Evolutionary conservation across 1,140 invertebrate species (phyloP).

Genomic region (Phenacoccus solenopsis): DNA sequence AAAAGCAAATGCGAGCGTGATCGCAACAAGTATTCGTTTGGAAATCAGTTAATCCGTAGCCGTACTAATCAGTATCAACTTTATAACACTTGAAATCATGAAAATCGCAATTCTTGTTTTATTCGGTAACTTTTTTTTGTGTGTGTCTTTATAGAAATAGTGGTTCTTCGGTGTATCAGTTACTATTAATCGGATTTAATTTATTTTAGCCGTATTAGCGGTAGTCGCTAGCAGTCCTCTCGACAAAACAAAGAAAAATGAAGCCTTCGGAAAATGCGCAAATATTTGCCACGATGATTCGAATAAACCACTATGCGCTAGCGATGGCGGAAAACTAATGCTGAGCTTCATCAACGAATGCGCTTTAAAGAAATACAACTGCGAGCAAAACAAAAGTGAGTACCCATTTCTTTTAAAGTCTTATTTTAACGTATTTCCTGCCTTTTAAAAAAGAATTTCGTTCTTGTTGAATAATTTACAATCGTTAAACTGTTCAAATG

Average conservation of each 20-base stretch:
- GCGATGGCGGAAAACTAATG: constrained; percentile 24
- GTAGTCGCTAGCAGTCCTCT: not conserved
- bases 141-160: not conserved
- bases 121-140: not conserved
- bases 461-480: no score
- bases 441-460: no score
- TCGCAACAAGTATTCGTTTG: not conserved
- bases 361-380: constrained; percentile 27
- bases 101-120: not conserved
- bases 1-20: not conserved
- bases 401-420: constrained; percentile 5
- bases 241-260: not conserved
- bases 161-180: no score
- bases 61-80: no score
- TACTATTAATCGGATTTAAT: not conserved
- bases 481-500: no score
- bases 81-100: not conserved
- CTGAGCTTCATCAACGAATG: constrained; percentile 27
- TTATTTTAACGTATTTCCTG: no score
- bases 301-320: constrained; percentile 25
- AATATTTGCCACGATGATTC: constrained; percentile 6
- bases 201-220: not conserved
- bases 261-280: not conserved
- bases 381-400: constrained; percentile 27
- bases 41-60: not conserved